Conservation (phyloP, 1,140 invertebrate genomes). For the Amphibalanus amphitrite region DNA sequence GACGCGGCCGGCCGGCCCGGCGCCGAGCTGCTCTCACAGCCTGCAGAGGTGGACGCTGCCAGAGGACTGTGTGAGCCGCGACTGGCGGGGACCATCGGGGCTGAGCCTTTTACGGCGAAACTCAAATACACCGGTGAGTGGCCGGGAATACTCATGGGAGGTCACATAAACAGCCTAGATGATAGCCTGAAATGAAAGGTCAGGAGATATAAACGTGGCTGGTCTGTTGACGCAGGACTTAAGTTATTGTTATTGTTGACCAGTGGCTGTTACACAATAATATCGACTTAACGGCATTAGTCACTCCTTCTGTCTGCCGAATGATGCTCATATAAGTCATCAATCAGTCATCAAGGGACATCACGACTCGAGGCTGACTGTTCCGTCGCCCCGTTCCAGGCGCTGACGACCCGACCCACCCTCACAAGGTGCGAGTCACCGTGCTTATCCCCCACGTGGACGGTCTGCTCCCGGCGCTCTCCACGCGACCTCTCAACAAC, state of each 20-base stretch:
- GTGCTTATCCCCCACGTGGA: slow-evolving; percentile 28
- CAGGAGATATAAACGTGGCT: too few species aligned
- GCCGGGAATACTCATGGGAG: too few species aligned
- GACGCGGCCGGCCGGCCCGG: slow-evolving; percentile 26
- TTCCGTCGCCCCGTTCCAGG: slow-evolving; percentile 16
- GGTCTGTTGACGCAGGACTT: too few species aligned
- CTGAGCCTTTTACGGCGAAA: slow-evolving; percentile 28
- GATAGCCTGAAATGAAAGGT: too few species aligned
- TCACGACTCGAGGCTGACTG: too few species aligned
- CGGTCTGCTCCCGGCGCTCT: slow-evolving; percentile 28
- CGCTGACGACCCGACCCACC: slow-evolving; percentile 21
- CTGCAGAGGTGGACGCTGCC: slow-evolving; percentile 20
- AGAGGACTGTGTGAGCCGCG: slow-evolving; percentile 25
- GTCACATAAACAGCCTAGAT: too few species aligned
- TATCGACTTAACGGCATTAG: too few species aligned
- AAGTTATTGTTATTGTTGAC: too few species aligned
- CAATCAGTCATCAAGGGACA: too few species aligned
- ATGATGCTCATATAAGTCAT: too few species aligned
- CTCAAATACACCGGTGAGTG: slow-evolving; percentile 28
- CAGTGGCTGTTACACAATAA: too few species aligned
- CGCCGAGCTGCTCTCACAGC: slow-evolving; percentile 23
- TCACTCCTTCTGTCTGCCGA: too few species aligned
- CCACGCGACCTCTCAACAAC: slow-evolving; percentile 26
- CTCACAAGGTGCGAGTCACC: slow-evolving; percentile 25
- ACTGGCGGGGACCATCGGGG: slow-evolving; percentile 22